Base-by-base conservation (phyloP, 2,888 invertebrate genomes). In the Eupithecia centaureata region DNA sequence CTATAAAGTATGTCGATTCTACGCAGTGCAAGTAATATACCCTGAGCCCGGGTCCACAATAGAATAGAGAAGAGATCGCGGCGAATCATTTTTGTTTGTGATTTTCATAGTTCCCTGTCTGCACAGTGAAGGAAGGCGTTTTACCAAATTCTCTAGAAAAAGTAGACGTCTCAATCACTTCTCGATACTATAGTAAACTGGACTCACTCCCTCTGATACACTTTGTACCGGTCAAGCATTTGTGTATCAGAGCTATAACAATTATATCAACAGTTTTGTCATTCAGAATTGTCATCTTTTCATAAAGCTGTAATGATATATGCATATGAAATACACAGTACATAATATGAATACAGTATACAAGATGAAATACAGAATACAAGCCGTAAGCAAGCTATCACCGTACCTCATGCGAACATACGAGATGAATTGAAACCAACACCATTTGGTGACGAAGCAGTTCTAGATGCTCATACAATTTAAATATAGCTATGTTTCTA, bases 201-300 rank as follows among this genome's bases (percentile, higher is more conserved):
- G n/a, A n/a, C n/a, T n/a, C n/a, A n/a, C n/a, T n/a, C n/a, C n/a
- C n/a, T n/a, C 10, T 25, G 47, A 47, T 22, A 47, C 47, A 47
- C 47, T 47, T 47, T 47, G 47, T 47, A 47, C 47, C 47, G 47
- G 22, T 47, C 47, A 47, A 47, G 18, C 47, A 47, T 47, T 47
- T 47, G 10, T 47, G 47, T 47, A 47, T 22, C 47, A 47, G 47
- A 22, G 47, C 22, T 4, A 8, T 42, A 42, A 47, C 10, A 22
- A 12, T 22, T 22, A n/a, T n/a, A n/a, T 22, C 4, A 47, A 22
- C 22, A 47, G 4, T 32, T 32, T 47, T 47, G 22, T 12, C 22
- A 47, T 47, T 47, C 10, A 47, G 47, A 22, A 42, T 22, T 10
- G 0, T 52, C 4, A 52, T 27, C 0, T 27, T 15, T 52, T 27